Evolutionary conservation across 2,888 invertebrate species (phyloP), one percentile per base, ranked within the genome.

Genomic region (Heliconius ismenius): DNA sequence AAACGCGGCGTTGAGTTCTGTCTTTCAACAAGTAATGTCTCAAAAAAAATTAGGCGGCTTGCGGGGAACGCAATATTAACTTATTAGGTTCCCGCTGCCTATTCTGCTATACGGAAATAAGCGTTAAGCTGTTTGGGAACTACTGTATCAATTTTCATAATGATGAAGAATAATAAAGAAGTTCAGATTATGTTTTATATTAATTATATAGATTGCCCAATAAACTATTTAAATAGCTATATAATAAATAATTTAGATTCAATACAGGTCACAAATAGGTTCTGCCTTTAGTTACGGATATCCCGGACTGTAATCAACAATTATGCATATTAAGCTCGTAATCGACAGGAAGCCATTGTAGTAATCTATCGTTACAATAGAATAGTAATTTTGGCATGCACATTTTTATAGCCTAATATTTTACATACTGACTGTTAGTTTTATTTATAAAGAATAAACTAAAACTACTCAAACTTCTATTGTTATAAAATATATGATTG

Each of bases 301-400:
- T 72, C 76, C 76, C 76, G 76, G 72, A 70, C 36, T 69, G 64
- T 63, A 76, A 63, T 26, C 60, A 49, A 58, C 68, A 70, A 60
- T 68, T 68, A 68, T 76, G 32, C 28, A 43, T 72, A 72, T 72
- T 39, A 28, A 21, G 32, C 32, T 54, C 70, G 54, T 70, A 64
- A 79, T 81, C 78, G 83, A 81, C 82, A 82, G 83, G 81, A 82
- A 82, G 79, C n/a, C 69, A 32, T 11, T 70, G 70, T 70, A 70
- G 70, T 70, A 70, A 70, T 70, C 86, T 82, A 79, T 79, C 81
- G 84, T 85, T 58, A 70, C 58, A 32, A 58, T 54, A 58, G 70
- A 70, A 70, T 70, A 58, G 54, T 70, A 70, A 70, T 58, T 70
- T 70, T 70, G 70, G 70, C 70, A 58, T 70, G n/a, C 32, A 58